These are phyloP conservation scores for Dendropsophus ebraccatus DNA, from an alignment of 2,113 vertebrate species.

Conservation along the genomic window DNA sequence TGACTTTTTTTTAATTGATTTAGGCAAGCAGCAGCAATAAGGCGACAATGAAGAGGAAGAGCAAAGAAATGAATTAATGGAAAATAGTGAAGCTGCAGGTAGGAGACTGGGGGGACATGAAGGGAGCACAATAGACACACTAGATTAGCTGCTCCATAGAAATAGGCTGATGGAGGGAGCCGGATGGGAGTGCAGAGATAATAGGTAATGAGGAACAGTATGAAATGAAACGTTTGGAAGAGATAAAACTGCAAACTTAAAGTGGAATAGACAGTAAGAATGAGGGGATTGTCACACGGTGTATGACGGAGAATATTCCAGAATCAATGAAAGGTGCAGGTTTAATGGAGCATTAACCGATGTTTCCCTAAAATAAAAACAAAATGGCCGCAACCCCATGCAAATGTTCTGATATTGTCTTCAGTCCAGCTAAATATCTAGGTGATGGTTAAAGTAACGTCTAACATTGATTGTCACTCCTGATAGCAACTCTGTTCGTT, in stretches of 20 bases:
- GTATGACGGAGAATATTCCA: background rate
- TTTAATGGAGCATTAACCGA: background rate
- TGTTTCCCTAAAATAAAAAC: background rate
- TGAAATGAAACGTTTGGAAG: background rate
- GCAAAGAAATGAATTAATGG: conserved; percentile 21
- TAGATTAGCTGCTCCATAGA: conserved; percentile 17
- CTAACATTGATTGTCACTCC: too few species aligned
- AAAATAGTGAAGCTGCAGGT: conserved; percentile 12
- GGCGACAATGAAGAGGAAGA: conserved; percentile 6
- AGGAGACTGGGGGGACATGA: conserved; percentile 13
- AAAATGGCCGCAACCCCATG: background rate
- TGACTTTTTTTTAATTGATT: conserved; percentile 35
- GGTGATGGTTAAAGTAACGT: too few species aligned
- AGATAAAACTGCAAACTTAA: conserved; percentile 13
- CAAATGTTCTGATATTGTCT: background rate
- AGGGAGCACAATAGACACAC: conserved; percentile 16
- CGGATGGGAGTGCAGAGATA: conserved; percentile 23
- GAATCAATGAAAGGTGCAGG: background rate
- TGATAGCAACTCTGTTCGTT: too few species aligned
- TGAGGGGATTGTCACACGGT: background rate
- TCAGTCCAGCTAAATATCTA: background rate
- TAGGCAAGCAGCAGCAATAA: conserved; percentile 10
- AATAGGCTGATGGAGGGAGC: conserved; percentile 1
- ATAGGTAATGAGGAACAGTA: conserved; percentile 29
- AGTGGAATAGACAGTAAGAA: background rate